Base-by-base conservation (phyloP, 2,797 vertebrate genomes). In the Propithecus perrieri region DNA sequence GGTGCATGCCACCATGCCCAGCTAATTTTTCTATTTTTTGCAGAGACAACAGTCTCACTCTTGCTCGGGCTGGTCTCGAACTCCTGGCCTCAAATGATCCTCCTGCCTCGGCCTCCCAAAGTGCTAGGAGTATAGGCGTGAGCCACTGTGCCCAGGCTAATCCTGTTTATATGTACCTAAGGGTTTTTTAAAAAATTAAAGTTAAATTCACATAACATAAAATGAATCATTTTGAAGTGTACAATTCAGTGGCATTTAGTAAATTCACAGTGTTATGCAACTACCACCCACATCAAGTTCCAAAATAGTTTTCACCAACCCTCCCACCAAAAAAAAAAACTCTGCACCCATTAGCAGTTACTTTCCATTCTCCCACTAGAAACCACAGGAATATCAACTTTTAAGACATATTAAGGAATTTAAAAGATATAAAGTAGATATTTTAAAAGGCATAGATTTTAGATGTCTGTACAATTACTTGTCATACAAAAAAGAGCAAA, bases 401-500 rank as follows among this genome's bases (percentile, higher is more conserved):
- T 92, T 61, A 94, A 57, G 24, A 43, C 87, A 53, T 11, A 91
- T 20, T 76, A 75, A 72, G 6, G 7, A 57, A 90, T 80, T 95
- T 63, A 81, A 76, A 88, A 95, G 22, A 89, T 91, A 85, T 2
- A 83, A 92, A 95, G 61, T 41, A 89, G 48, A 57, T 71, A 80
- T 38, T 63, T 35, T 38, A 61, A 92, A 72, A 95, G 22, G 84
- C 41, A 65, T 4, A 90, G 35, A 89, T 59, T 95, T 88, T 81
- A 92, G 46, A 89, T 80, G 35, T 20, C 24, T 89, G 41, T 6
- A 78, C 13, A 92, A 59, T 7, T 95, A 55, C 7, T 93, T 75
- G 72, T 85, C 78, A 81, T 26, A 96, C 1, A 94, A 13, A 84
- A 90, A 95, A 96, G 50, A 95, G 41, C 22, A 91, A n/a, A 88